Evolutionary conservation across 2,888 invertebrate species (phyloP), one percentile per base, ranked within the genome.

Genomic region (Rhagonycha fulva): DNA sequence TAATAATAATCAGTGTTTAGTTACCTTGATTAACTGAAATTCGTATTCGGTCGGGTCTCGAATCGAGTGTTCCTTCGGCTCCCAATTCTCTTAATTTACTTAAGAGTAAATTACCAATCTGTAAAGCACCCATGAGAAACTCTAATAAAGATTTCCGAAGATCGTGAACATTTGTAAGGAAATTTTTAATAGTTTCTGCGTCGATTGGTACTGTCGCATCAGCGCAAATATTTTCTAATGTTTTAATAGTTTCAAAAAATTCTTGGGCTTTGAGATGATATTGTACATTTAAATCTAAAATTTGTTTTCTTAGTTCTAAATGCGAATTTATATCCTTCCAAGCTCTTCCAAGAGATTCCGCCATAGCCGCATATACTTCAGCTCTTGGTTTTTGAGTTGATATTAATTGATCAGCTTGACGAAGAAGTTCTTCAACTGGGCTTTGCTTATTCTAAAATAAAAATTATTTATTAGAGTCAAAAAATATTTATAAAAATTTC

Each of bases 321-420:
- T 95, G 92, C 79, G 90, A 90, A 86, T 96, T 93, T 74, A 97
- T 93, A 85, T 96, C 96, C 83, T 92, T 92, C 97, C 96, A 97
- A 4, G 93, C 93, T 76, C 91, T 89, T 74, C 92, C 92, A 68
- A 94, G 86, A 5, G 93, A 93, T 85, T 95, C 94, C 14, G 96
- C 96, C 96, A 97, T 97, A 47, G 96, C 96, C 75, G 94, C 93
- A 87, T 96, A 95, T 28, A 96, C 94, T 88, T 94, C 94, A 28
- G 93, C 92, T 81, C 92, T 89, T 60, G 94, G 94, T 84, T 92
- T 92, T 85, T 95, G 94, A 28, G 93, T 93, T 72, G 93, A 92
- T 81, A 96, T 93, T 80, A 96, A 89, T 84, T 94, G 93, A 87
- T 97, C 96, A n/a, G 96, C 96, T 88, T 95, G 94, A 71, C 93